Conservation (phyloP, 2,888 invertebrate species). For the Autographa gamma region DNA sequence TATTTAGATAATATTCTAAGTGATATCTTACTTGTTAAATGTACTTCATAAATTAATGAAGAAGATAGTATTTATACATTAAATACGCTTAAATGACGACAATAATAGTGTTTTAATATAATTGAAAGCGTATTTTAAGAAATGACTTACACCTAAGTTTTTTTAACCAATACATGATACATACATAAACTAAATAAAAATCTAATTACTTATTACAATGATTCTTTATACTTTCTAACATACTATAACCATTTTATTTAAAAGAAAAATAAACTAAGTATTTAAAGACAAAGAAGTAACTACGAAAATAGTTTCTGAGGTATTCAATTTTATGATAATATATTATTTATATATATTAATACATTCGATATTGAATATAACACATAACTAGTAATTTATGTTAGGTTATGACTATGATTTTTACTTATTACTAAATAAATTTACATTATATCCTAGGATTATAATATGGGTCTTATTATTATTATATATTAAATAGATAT, state of each 20-base stretch:
- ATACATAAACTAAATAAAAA: not conserved
- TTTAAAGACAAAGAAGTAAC: not conserved
- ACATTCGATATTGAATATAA: not conserved
- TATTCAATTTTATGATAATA: not conserved
- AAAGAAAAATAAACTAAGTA: not conserved
- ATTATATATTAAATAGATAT: too few species aligned
- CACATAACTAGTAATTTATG: not conserved
- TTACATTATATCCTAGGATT: not conserved
- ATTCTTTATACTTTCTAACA: not conserved
- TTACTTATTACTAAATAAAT: not conserved
- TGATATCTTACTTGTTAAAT: not conserved
- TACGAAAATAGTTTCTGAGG: constrained; percentile 1
- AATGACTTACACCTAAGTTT: not conserved
- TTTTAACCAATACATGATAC: not conserved
- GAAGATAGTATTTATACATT: not conserved
- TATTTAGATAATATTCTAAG: not conserved
- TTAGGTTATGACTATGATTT: not conserved
- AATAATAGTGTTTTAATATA: not conserved
- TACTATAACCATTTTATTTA: not conserved
- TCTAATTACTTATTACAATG: not conserved
- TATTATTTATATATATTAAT: not conserved
- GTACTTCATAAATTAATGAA: not conserved
- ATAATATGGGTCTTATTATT: not conserved
- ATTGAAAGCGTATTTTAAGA: constrained; percentile 3
- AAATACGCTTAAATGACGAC: not conserved